These are phyloP conservation scores for Dryobotodes eremita DNA, from an alignment of 2,888 invertebrate genomes.

Conservation along the genomic window DNA sequence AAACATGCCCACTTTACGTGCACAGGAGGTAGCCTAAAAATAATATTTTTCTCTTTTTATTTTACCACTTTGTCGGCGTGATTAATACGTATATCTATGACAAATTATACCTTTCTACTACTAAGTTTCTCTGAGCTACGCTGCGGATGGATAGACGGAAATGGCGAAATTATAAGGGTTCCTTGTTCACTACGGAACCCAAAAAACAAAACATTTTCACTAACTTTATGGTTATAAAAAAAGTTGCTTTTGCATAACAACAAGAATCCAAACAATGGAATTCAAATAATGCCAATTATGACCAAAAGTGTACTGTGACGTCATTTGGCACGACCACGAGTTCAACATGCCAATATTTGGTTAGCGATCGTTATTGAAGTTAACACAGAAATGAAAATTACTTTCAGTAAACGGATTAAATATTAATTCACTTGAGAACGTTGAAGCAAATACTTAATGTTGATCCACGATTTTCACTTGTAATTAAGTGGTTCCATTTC, in stretches of 20 bases:
- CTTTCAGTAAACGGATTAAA: constrained; percentile 38
- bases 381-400: constrained; percentile 48
- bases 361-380: constrained; percentile 32
- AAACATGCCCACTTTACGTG: too few species aligned
- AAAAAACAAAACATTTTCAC: too few species aligned
- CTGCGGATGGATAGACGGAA: too few species aligned
- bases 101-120: too few species aligned
- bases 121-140: too few species aligned
- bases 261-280: neutral
- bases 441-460: constrained; percentile 22
- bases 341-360: constrained; percentile 61
- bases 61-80: too few species aligned
- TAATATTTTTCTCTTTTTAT: too few species aligned
- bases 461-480: neutral
- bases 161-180: too few species aligned
- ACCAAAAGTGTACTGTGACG: constrained; percentile 15
- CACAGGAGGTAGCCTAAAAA: too few species aligned
- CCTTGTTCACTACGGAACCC: too few species aligned
- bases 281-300: constrained; percentile 10
- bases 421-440: constrained; percentile 20
- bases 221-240: too few species aligned
- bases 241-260: neutral
- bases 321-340: constrained; percentile 54
- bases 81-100: too few species aligned
- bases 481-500: neutral